A percentile compares a stretch with the other conserved stretches of the same genome.
Conservation (phyloP, 1,140 invertebrate species). For the Drosophila nannoptera region DNA sequence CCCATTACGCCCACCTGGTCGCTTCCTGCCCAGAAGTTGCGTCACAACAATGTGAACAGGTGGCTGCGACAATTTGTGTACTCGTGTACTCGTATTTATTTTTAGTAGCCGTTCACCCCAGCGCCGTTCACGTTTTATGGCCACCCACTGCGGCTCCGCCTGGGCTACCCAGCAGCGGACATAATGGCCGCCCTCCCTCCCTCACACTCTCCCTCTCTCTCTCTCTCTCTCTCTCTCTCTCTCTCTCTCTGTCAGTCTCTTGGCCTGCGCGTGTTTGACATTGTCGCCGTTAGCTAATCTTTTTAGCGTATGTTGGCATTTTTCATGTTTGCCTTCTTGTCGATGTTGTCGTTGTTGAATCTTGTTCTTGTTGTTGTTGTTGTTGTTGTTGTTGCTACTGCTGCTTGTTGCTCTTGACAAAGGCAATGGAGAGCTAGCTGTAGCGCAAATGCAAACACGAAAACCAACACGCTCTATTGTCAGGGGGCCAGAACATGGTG, state of each 20-base stretch:
- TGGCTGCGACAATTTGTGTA: slow-evolving; percentile 76
- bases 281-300: slow-evolving; percentile 76
- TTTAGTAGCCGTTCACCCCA: slow-evolving; percentile 61
- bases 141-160: slow-evolving; percentile 55
- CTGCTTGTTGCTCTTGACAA: slow-evolving; percentile 53
- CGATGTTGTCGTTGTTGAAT: slow-evolving; percentile 30
- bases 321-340: slow-evolving; percentile 75
- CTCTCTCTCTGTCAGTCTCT: slow-evolving; percentile 44
- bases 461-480: slow-evolving; percentile 65
- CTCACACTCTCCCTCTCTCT: slow-evolving; percentile 3
- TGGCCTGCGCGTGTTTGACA: slow-evolving; percentile 64
- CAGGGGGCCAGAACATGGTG: slow-evolving; percentile 1
- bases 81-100: slow-evolving; percentile 63
- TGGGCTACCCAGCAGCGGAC: slow-evolving; percentile 32
- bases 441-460: slow-evolving; percentile 69
- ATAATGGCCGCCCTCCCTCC: slow-evolving; percentile 4
- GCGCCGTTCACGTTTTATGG: slow-evolving; percentile 51
- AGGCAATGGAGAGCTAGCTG: slow-evolving; percentile 37
- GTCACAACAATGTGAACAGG: slow-evolving; percentile 76
- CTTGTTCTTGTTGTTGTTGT: slow-evolving; percentile 20
- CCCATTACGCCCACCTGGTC: neutral
- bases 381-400: slow-evolving; percentile 18
- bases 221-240: too few species aligned
- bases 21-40: slow-evolving; percentile 49
- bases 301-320: slow-evolving; percentile 77